Evolutionary conservation across 2,113 vertebrate species (phyloP).

Genomic region (Burhinus oedicnemus): DNA sequence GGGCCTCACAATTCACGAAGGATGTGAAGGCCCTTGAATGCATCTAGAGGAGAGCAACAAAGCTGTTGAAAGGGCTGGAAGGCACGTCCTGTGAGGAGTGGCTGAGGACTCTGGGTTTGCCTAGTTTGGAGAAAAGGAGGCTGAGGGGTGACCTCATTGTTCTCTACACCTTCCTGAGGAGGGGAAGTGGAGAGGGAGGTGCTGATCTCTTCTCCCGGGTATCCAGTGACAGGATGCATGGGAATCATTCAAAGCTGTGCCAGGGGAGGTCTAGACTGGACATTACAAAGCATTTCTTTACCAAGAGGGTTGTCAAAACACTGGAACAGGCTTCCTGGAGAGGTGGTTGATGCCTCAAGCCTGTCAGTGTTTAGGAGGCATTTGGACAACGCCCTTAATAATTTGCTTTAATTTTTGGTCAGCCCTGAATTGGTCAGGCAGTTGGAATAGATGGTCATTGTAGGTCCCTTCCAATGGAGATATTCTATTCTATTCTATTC

Average conservation of each 20-base stretch:
- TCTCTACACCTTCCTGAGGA: background rate
- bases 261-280: background rate
- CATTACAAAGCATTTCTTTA: background rate
- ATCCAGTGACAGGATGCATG: fast-evolving
- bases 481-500: background rate
- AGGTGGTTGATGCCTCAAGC: fast-evolving
- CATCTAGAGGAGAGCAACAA: background rate
- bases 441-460: background rate
- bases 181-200: background rate
- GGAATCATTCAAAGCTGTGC: background rate
- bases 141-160: background rate
- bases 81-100: fast-evolving
- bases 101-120: background rate
- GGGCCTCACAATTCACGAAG: background rate
- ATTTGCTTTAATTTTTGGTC: background rate
- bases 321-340: background rate
- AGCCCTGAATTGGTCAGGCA: background rate
- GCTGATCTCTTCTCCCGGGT: background rate
- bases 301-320: background rate
- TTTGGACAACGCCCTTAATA: background rate
- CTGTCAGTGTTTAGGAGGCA: background rate
- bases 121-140: background rate
- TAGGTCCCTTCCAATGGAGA: background rate
- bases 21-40: background rate
- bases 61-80: background rate